Evolutionary conservation across 2,888 invertebrate genomes (phyloP).

Genomic region (Deilephila elpenor): DNA sequence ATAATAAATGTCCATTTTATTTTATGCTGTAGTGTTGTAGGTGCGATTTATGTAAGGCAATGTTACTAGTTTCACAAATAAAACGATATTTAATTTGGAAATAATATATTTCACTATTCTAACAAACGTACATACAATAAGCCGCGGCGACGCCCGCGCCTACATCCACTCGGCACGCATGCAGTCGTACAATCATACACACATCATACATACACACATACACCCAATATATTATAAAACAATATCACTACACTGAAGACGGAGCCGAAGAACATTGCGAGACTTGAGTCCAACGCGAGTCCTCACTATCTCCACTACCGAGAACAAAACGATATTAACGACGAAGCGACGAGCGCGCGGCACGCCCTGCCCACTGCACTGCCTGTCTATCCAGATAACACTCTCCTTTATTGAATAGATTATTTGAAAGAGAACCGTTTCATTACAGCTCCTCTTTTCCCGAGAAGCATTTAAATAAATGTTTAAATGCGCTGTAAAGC

Average conservation of each 20-base stretch:
- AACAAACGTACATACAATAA: slow-evolving; percentile 41
- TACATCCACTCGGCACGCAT: slow-evolving; percentile 3
- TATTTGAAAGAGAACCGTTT: background rate
- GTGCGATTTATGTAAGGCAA: background rate
- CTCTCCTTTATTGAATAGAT: background rate
- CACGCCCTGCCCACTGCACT: background rate
- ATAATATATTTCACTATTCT: slow-evolving; percentile 43
- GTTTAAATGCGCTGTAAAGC: slow-evolving; percentile 16
- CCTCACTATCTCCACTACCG: no score
- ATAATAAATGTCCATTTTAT: background rate
- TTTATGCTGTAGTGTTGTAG: background rate
- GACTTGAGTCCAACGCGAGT: background rate
- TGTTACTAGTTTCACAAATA: background rate
- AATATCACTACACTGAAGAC: slow-evolving; percentile 33
- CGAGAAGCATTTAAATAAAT: background rate
- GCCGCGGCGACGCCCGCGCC: slow-evolving; percentile 33
- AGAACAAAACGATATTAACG: background rate
- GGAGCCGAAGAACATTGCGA: background rate
- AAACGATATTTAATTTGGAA: slow-evolving; percentile 35
- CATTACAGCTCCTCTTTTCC: background rate
- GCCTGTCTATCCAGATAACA: background rate
- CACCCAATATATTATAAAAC: slow-evolving; percentile 25
- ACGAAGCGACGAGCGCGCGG: no score
- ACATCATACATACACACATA: slow-evolving; percentile 31
- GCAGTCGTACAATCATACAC: slow-evolving; percentile 32